Evolutionary conservation across 2,113 vertebrate genomes (phyloP).

Genomic region (Phylloscopus trochilus): DNA sequence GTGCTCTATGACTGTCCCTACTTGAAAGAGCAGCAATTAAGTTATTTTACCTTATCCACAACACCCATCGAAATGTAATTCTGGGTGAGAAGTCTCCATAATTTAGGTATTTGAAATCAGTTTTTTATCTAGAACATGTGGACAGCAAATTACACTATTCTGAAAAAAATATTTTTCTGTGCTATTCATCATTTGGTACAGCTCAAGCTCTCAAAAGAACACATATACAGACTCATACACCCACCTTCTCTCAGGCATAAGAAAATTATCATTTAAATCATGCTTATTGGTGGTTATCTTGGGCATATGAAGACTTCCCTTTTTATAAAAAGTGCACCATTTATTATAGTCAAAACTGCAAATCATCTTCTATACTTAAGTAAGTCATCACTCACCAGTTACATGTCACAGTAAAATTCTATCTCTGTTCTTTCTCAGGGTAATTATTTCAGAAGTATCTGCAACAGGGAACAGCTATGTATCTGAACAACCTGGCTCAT

Average conservation of each 20-base stretch:
- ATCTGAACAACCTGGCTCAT: slow-evolving; percentile 40
- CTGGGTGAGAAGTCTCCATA: not conserved
- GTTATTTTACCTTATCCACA: not conserved
- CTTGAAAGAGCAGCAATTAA: not conserved
- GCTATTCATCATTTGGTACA: not conserved
- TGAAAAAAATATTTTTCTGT: not conserved
- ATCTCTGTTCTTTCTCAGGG: not conserved
- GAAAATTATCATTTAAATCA: slow-evolving; percentile 16
- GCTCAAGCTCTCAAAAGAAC: not conserved
- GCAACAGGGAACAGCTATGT: slow-evolving; percentile 21
- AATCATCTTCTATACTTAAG: slow-evolving; percentile 9
- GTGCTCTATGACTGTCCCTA: not conserved
- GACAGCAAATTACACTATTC: not conserved
- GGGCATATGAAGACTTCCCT: not conserved
- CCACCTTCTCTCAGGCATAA: not conserved
- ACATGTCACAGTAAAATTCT: not conserved
- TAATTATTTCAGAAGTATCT: slow-evolving; percentile 50
- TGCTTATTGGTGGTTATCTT: not conserved
- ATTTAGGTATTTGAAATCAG: not conserved
- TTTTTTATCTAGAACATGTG: not conserved
- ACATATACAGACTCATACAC: not conserved
- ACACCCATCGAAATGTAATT: not conserved
- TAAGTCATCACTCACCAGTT: slow-evolving; percentile 47
- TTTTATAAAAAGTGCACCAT: not conserved
- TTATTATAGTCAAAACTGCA: slow-evolving; percentile 25